A percentile compares a stretch with the other conserved stretches of the same genome.
These are phyloP conservation scores for Drosophila kepulauana DNA, from an alignment of 1,140 invertebrate species.

Conservation along the genomic window DNA sequence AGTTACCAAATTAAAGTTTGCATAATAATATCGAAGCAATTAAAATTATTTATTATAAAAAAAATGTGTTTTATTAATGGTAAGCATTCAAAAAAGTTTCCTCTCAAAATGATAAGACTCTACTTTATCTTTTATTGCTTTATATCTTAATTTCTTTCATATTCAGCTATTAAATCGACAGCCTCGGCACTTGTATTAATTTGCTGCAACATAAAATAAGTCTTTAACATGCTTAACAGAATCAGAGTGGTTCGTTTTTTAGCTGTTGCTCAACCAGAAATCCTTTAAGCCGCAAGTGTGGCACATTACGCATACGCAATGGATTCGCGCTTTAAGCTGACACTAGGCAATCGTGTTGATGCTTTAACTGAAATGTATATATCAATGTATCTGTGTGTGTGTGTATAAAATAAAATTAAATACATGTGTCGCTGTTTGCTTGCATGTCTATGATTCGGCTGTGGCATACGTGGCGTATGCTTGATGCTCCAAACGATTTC, in stretches of 20 bases:
- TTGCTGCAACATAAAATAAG: background rate
- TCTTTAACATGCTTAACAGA: constrained; percentile 7
- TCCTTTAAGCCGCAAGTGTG: constrained; percentile 39
- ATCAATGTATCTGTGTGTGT: constrained; percentile 20
- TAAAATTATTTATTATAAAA: too few relatives aligned
- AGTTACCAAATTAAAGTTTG: too few relatives aligned
- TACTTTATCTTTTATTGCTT: too few relatives aligned
- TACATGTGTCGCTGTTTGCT: constrained; percentile 43
- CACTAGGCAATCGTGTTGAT: constrained; percentile 30
- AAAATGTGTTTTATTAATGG: too few relatives aligned
- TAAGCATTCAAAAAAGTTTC: too few relatives aligned
- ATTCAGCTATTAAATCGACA: background rate
- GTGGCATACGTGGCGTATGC: constrained; percentile 51
- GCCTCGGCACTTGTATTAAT: background rate
- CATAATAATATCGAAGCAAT: too few relatives aligned
- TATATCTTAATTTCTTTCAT: background rate
- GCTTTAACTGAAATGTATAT: constrained; percentile 52
- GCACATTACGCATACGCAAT: constrained; percentile 26
- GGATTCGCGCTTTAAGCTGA: constrained; percentile 21
- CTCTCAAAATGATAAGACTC: too few relatives aligned
- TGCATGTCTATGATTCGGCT: constrained; percentile 40
- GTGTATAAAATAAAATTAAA: constrained; percentile 50
- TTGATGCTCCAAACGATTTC: constrained; percentile 43
- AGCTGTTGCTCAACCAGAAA: constrained; percentile 20
- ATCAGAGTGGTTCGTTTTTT: background rate